Evolutionary conservation across 2,797 vertebrate species (phyloP).

Genomic region (Danio choprae): DNA sequence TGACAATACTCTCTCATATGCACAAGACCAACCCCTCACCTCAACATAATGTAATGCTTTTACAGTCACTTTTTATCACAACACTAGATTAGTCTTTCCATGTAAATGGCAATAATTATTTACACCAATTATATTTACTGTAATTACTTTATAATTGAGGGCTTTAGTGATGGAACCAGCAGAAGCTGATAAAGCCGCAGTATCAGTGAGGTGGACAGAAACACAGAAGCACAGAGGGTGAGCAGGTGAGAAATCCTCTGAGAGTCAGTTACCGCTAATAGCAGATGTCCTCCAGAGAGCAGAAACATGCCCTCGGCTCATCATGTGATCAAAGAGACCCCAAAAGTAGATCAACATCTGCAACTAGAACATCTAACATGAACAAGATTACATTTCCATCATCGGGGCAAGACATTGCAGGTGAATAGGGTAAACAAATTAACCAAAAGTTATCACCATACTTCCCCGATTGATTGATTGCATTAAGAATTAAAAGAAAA

Average conservation of each 20-base stretch:
- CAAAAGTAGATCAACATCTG: conserved; percentile 21
- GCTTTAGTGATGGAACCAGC: not conserved
- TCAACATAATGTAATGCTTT: not conserved
- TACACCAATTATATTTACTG: not conserved
- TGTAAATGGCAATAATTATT: conserved; percentile 7
- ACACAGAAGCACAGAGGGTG: not conserved
- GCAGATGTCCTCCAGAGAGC: conserved; percentile 27
- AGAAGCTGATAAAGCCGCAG: not conserved
- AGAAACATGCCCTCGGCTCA: conserved; percentile 6
- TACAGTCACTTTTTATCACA: not conserved
- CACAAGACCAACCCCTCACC: not conserved
- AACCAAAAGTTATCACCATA: too few species aligned
- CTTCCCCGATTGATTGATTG: too few species aligned
- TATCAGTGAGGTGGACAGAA: not conserved
- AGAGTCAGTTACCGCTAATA: conserved; percentile 8
- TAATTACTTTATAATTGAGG: conserved; percentile 11
- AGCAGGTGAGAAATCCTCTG: conserved; percentile 10
- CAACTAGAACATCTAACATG: not conserved
- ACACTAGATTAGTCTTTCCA: not conserved
- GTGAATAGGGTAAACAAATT: too few species aligned
- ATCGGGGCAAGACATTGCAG: too few species aligned
- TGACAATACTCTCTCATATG: not conserved
- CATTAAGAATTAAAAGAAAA: too few species aligned
- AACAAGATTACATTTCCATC: conserved; percentile 4
- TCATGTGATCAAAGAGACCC: conserved; percentile 12